Evolutionary conservation across 1,140 invertebrate genomes (phyloP).

Genomic region (Zophobas atratus): DNA sequence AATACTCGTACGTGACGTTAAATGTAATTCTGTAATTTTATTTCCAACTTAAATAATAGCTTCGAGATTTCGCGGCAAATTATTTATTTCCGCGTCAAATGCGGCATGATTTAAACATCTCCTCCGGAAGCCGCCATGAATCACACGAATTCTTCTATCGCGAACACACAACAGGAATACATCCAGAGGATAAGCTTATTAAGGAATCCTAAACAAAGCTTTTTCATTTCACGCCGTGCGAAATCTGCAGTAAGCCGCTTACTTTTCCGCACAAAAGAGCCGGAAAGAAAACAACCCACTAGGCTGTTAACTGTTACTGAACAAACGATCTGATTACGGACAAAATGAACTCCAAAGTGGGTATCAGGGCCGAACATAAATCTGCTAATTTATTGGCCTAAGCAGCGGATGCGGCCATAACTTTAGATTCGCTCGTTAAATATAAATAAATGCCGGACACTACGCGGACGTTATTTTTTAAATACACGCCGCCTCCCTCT

Average conservation of each 20-base stretch:
- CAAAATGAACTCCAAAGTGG: constrained; percentile 50
- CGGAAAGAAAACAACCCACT: constrained; percentile 45
- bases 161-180: background rate
- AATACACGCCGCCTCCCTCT: background rate
- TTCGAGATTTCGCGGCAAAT: constrained; percentile 32
- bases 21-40: constrained; percentile 50
- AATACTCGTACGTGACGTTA: constrained; percentile 61
- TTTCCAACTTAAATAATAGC: constrained; percentile 42
- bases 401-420: constrained; percentile 36
- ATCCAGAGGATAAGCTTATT: constrained; percentile 26
- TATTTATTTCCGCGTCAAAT: constrained; percentile 32
- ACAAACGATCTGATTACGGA: constrained; percentile 49
- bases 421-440: constrained; percentile 44
- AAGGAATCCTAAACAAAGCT: constrained; percentile 41
- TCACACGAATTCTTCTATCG: constrained; percentile 14
- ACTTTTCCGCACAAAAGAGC: constrained; percentile 38
- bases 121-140: background rate
- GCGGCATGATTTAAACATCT: constrained; percentile 29
- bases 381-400: constrained; percentile 49
- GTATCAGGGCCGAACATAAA: constrained; percentile 43
- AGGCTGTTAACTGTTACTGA: constrained; percentile 48
- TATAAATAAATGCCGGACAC: constrained; percentile 43
- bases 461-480: constrained; percentile 31
- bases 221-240: constrained; percentile 31
- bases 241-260: constrained; percentile 47